A percentile compares a stretch with the other conserved stretches of the same genome.
phyloP scores from a whole-genome alignment of 2,113 vertebrate genomes.

The Ivindomyrus marchei region DNA sequence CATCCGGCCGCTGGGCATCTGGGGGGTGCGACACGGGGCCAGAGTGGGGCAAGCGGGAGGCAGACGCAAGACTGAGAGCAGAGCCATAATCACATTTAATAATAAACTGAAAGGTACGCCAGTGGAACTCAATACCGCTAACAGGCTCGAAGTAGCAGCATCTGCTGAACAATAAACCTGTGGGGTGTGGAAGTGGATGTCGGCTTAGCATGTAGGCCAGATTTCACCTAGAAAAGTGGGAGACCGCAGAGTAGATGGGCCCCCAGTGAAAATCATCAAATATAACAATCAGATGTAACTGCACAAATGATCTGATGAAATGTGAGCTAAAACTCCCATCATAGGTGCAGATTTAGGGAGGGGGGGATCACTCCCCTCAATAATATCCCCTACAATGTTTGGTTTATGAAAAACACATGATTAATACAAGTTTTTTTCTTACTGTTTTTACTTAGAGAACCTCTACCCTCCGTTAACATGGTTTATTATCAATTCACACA shows the following conservation, averaged over 20 bases:
- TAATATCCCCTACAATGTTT: no score
- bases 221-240: not conserved
- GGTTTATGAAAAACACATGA: no score
- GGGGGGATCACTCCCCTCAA: no score
- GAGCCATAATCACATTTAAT: constrained; percentile 19
- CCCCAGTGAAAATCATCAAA: not conserved
- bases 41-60: not conserved
- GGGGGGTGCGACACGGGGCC: not conserved
- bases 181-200: not conserved
- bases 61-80: not conserved
- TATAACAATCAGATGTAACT: not conserved
- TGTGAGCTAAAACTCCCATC: not conserved
- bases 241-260: not conserved
- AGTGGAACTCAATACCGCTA: constrained; percentile 9
- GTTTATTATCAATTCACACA: no score
- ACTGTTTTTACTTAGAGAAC: no score
- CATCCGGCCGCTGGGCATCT: constrained; percentile 5
- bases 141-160: not conserved
- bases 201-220: not conserved
- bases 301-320: not conserved
- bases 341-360: no score
- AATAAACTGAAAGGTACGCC: not conserved
- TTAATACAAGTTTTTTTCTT: no score
- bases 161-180: not conserved
- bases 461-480: no score